phyloP scores from a whole-genome alignment of 1,140 invertebrate genomes.

The Amyelois transitella region DNA sequence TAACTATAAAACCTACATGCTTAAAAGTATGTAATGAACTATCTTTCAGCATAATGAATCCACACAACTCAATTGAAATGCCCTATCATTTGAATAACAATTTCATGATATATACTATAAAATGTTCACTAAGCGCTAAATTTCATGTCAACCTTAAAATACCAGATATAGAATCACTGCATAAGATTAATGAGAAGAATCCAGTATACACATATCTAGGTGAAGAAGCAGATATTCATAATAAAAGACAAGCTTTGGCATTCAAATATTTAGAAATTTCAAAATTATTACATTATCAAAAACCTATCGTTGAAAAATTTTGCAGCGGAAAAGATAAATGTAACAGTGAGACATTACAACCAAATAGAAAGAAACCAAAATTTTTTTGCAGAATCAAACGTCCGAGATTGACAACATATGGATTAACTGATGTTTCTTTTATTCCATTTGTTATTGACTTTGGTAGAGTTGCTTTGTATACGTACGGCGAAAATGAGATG shows the following conservation, averaged over 20 bases:
- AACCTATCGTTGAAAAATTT: slow-evolving; percentile 25
- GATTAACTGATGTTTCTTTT: slow-evolving; percentile 41
- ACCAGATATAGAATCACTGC: slow-evolving; percentile 42
- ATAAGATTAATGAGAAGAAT: slow-evolving; percentile 40
- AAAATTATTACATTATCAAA: slow-evolving; percentile 22
- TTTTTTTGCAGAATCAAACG: slow-evolving; percentile 33
- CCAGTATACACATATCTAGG: slow-evolving; percentile 43
- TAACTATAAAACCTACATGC: slow-evolving; percentile 43
- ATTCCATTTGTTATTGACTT: slow-evolving; percentile 43
- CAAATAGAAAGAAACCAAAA: slow-evolving; percentile 11
- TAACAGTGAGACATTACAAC: slow-evolving; percentile 8
- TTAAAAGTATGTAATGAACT: slow-evolving; percentile 37
- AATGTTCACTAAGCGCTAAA: slow-evolving; percentile 14
- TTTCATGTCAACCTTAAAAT: slow-evolving; percentile 2
- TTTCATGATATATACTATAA: slow-evolving; percentile 38
- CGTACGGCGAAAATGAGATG: slow-evolving; percentile 43
- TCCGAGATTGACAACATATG: slow-evolving; percentile 29
- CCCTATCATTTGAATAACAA: slow-evolving; percentile 18
- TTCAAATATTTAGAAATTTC: slow-evolving; percentile 28
- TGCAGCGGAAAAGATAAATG: slow-evolving; percentile 30
- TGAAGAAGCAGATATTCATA: slow-evolving; percentile 29
- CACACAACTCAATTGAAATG: slow-evolving; percentile 19
- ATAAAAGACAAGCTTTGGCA: slow-evolving; percentile 25
- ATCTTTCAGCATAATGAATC: slow-evolving; percentile 45
- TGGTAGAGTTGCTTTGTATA: slow-evolving; percentile 42